A percentile compares a stretch with the other conserved stretches of the same genome.
These are phyloP conservation scores for Eonycteris spelaea DNA, from an alignment of 2,113 vertebrate genomes.

Conservation along the genomic window DNA sequence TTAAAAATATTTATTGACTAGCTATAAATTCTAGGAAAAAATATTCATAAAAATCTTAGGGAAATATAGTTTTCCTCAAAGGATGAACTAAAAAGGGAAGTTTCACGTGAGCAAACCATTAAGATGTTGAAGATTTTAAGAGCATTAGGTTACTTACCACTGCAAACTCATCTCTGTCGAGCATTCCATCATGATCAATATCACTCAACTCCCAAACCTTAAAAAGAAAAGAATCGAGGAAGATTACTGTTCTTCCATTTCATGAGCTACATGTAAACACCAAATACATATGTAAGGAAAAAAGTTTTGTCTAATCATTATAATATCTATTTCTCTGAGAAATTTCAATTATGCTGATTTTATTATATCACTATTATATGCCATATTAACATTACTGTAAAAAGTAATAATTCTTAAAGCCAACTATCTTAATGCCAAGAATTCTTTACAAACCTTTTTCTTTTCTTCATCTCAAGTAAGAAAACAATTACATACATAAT, in stretches of 20 bases:
- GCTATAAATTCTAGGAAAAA: not conserved
- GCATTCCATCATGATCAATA: constrained; percentile 96
- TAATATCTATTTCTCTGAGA: not conserved
- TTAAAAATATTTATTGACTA: constrained; percentile 36
- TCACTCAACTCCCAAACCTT: constrained; percentile 99
- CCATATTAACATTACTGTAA: not conserved
- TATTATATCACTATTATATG: not conserved
- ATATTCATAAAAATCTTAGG: not conserved
- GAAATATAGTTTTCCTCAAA: constrained; percentile 16
- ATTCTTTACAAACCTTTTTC: not conserved
- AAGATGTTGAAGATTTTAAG: constrained; percentile 14
- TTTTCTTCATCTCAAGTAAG: not conserved
- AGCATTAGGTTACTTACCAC: constrained; percentile 89
- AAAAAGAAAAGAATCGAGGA: constrained; percentile 64
- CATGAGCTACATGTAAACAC: not conserved
- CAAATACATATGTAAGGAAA: not conserved
- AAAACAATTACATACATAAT: constrained; percentile 3
- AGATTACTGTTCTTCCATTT: constrained; percentile 26
- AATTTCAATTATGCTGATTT: not conserved
- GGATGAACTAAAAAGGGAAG: constrained; percentile 39
- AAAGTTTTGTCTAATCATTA: not conserved
- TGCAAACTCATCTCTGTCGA: constrained; percentile 98
- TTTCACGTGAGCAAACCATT: not conserved
- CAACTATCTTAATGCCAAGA: not conserved
- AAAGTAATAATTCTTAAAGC: not conserved